These are phyloP conservation scores for Sepioteuthis lessoniana DNA, from an alignment of 2,888 invertebrate genomes.

Conservation along the genomic window DNA sequence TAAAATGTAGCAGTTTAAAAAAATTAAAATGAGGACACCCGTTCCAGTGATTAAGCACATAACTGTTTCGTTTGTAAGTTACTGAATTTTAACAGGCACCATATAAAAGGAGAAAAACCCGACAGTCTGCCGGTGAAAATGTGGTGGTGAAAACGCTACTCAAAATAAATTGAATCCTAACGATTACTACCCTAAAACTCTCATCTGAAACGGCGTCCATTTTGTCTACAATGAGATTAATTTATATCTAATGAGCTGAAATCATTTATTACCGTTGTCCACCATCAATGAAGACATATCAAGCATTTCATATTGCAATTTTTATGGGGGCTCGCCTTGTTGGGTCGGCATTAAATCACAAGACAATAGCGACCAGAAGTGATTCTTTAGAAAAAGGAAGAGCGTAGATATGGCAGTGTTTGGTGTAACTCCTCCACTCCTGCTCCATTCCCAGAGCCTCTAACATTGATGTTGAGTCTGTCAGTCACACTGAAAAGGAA, in stretches of 20 bases:
- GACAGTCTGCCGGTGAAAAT: neutral
- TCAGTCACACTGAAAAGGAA: neutral
- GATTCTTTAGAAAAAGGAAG: neutral
- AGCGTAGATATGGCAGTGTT: neutral
- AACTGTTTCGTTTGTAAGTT: too few relatives aligned
- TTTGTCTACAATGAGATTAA: neutral
- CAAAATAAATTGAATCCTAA: neutral
- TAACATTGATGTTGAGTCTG: too few relatives aligned
- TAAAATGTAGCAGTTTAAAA: too few relatives aligned
- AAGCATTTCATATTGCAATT: neutral
- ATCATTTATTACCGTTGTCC: neutral
- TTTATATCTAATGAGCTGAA: neutral
- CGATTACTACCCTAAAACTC: neutral
- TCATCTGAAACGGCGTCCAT: neutral
- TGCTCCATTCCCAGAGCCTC: too few relatives aligned
- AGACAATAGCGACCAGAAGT: neutral
- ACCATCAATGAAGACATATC: neutral
- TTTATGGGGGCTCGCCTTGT: neutral
- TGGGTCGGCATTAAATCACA: neutral
- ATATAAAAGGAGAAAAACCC: too few relatives aligned
- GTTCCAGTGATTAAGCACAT: too few relatives aligned
- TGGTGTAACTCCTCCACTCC: too few relatives aligned
- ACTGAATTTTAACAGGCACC: too few relatives aligned
- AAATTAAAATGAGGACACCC: too few relatives aligned
- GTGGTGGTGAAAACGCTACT: neutral